phyloP scores from a whole-genome alignment of 2,113 vertebrate species.

The Halichoerus grypus region DNA sequence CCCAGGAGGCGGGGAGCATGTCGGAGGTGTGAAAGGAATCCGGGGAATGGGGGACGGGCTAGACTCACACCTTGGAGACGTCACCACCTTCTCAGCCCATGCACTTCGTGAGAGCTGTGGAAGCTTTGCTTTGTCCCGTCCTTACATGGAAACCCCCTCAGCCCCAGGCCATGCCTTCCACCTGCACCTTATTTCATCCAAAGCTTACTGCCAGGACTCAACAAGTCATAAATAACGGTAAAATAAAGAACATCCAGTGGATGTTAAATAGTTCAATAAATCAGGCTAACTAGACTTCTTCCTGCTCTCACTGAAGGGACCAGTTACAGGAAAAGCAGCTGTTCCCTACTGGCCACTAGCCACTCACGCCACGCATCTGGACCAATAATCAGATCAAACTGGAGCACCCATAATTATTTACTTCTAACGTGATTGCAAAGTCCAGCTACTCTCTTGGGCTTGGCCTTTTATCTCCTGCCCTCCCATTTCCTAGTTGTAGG shows the following conservation, averaged over 20 bases:
- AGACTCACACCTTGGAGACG: background rate
- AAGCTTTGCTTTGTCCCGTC: background rate
- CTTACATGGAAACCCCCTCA: background rate
- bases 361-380: constrained; percentile 42
- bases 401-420: constrained; percentile 38
- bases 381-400: constrained; percentile 66
- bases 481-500: constrained; percentile 20
- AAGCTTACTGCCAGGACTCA: constrained; percentile 50
- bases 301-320: constrained; percentile 72
- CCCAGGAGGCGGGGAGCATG: background rate
- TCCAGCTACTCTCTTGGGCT: background rate
- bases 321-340: constrained; percentile 70
- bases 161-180: background rate
- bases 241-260: constrained; percentile 39
- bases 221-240: constrained; percentile 57
- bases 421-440: constrained; percentile 23
- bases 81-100: background rate
- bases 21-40: background rate
- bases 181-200: background rate
- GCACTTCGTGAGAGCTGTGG: background rate
- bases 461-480: constrained; percentile 38
- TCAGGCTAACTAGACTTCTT: constrained; percentile 68
- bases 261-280: background rate
- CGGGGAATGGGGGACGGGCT: background rate
- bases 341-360: constrained; percentile 53